Evolutionary conservation across 2,888 invertebrate species (phyloP), one percentile per base, ranked within the genome.

Genomic region (Torymus aiolomorphi): DNA sequence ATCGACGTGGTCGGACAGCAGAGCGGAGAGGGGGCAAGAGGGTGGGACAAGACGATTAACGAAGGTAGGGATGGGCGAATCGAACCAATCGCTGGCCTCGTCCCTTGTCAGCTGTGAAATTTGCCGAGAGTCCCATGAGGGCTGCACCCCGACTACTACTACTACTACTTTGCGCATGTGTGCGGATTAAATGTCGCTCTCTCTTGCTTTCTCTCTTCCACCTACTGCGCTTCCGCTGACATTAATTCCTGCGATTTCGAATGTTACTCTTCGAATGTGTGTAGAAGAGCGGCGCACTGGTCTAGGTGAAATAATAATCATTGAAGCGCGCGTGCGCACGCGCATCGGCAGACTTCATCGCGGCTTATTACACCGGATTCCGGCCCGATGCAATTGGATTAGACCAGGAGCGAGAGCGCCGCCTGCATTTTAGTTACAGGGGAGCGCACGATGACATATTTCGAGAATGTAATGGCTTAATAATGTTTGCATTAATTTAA

Each of bases 31-130:
- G 16, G 42, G 13, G 24, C 0, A 11, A 14, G 5, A 24, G 59
- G 67, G 75, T 16, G 56, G 77, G 31, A 31, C 31, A 20, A 49
- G 51, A 49, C 72, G 78, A 81, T 75, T 66, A 76, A 81, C 72
- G 49, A 63, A 67, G 54, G 16, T 18, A 69, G 14, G 52, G 4
- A 66, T 42, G 42, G n/a, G 24, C 14, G n/a, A 83, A 82, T 83
- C 82, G 81, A 84, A 82, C 83, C 83, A 85, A 85, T 83, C 77
- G 74, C 75, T 77, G 72, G 66, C 66, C 83, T 61, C 66, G 69
- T 76, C 79, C 84, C 84, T 84, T 84, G 87, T 86, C 87, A 86
- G 85, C 83, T 84, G 83, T 82, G 83, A 87, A 86, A 86, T 87
- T 87, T 84, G 84, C 83, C 82, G 83, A 80, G 71, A 72, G 76